A percentile compares a stretch with the other conserved stretches of the same genome.
These are phyloP conservation scores for Trachelus iudaicus DNA, from an alignment of 2,888 invertebrate species.

Conservation along the genomic window DNA sequence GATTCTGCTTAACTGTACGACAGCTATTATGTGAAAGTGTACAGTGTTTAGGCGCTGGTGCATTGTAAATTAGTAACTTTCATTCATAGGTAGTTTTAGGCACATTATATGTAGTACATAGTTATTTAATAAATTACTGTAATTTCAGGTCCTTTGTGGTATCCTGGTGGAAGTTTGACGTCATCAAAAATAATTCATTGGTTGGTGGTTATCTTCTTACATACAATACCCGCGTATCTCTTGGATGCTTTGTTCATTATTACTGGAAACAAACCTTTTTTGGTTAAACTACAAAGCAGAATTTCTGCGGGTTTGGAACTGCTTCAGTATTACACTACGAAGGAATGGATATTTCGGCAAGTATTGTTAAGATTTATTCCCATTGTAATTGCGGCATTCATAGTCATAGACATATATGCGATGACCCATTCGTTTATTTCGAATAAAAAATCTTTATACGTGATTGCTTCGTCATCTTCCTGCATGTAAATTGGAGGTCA, in stretches of 20 bases:
- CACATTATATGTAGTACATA: background rate
- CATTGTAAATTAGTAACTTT: background rate
- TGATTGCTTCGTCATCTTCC: background rate
- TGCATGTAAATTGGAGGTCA: background rate
- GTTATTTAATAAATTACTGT: background rate
- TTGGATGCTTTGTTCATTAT: conserved; percentile 77
- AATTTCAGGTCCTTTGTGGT: conserved; percentile 56
- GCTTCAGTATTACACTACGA: conserved; percentile 83
- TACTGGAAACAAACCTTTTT: conserved; percentile 79
- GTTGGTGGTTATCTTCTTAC: conserved; percentile 77
- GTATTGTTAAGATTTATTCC: conserved; percentile 3
- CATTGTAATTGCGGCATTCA: background rate
- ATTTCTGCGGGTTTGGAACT: conserved; percentile 74
- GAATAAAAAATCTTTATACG: background rate
- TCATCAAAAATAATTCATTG: conserved; percentile 75
- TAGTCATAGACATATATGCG: background rate
- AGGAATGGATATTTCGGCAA: conserved; percentile 80
- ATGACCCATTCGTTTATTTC: background rate
- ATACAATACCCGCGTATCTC: conserved; percentile 81
- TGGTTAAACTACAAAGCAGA: conserved; percentile 74
- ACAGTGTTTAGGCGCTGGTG: background rate
- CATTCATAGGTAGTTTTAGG: background rate
- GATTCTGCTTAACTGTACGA: background rate
- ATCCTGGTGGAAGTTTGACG: conserved; percentile 77
- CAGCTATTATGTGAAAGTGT: background rate